These are phyloP conservation scores for Nymphalis io DNA, from an alignment of 1,140 invertebrate genomes.

Conservation along the genomic window DNA sequence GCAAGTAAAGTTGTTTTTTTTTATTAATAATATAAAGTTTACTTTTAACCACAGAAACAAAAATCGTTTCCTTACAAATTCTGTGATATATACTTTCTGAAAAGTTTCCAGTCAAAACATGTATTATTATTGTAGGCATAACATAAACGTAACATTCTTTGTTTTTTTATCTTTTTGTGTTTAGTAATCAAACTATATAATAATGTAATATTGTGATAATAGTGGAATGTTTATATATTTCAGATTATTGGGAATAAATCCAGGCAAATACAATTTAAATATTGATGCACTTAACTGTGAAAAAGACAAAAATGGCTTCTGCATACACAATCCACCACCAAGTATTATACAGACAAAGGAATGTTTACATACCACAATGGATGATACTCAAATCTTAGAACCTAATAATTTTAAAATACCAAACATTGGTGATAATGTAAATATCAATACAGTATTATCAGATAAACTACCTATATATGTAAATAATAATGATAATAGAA, in stretches of 20 bases:
- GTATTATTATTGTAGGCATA: too few relatives aligned
- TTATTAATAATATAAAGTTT: too few relatives aligned
- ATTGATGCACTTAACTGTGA: slow-evolving; percentile 65
- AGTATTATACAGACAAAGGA: slow-evolving; percentile 8
- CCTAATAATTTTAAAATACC: slow-evolving; percentile 2
- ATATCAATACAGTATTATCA: slow-evolving; percentile 6
- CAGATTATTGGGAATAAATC: slow-evolving; percentile 67
- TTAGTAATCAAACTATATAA: not conserved
- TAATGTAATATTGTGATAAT: not conserved
- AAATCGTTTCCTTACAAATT: too few relatives aligned
- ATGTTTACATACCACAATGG: slow-evolving; percentile 10
- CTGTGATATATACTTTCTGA: too few relatives aligned
- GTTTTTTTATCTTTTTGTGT: too few relatives aligned
- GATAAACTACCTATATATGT: slow-evolving; percentile 42
- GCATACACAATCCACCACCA: slow-evolving; percentile 59
- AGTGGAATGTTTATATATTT: slow-evolving; percentile 29
- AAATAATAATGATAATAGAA: slow-evolving; percentile 43
- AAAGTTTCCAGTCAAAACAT: too few relatives aligned
- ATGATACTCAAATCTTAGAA: not conserved
- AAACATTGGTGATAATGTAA: slow-evolving; percentile 19
- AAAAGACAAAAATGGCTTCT: slow-evolving; percentile 66
- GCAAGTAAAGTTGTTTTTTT: not conserved
- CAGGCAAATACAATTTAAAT: slow-evolving; percentile 69
- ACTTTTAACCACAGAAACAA: too few relatives aligned
- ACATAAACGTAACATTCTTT: too few relatives aligned